Evolutionary conservation across 2,888 invertebrate genomes (phyloP).

Genomic region (Mactromeris polynyma): DNA sequence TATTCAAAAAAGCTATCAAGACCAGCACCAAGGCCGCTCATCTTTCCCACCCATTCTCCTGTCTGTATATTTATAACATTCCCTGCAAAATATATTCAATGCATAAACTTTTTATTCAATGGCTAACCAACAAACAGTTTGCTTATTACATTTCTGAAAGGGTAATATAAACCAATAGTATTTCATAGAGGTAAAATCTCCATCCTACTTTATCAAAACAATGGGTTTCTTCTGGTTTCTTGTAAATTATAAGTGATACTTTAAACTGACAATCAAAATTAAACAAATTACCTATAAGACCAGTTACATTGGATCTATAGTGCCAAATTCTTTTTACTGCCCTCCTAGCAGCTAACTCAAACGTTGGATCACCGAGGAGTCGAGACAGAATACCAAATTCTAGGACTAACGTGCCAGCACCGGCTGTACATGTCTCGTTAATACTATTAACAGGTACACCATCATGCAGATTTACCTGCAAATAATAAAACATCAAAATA

Average conservation of each 20-base stretch:
- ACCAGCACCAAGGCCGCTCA: constrained; percentile 90
- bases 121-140: no score
- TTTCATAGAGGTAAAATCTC: no score
- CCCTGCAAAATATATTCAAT: constrained; percentile 87
- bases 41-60: constrained; percentile 89
- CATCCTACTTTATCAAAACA: no score
- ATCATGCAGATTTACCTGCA: constrained; percentile 89
- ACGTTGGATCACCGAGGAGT: constrained; percentile 89
- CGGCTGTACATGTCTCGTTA: constrained; percentile 90
- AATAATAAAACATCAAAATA: no score
- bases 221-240: no score
- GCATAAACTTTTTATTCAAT: no score
- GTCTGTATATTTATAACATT: constrained; percentile 90
- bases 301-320: constrained; percentile 89
- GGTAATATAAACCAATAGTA: no score
- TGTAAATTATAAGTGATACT: no score
- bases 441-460: constrained; percentile 88
- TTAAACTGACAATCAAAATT: no score
- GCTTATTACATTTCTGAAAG: no score
- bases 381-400: constrained; percentile 90
- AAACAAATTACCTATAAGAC: constrained; percentile 88
- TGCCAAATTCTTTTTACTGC: constrained; percentile 89
- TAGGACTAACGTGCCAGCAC: constrained; percentile 90
- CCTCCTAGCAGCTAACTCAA: constrained; percentile 89
- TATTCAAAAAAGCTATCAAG: constrained; percentile 90